phyloP scores from a whole-genome alignment of 2,888 invertebrate genomes.

The Pachymerium ferrugineum region DNA sequence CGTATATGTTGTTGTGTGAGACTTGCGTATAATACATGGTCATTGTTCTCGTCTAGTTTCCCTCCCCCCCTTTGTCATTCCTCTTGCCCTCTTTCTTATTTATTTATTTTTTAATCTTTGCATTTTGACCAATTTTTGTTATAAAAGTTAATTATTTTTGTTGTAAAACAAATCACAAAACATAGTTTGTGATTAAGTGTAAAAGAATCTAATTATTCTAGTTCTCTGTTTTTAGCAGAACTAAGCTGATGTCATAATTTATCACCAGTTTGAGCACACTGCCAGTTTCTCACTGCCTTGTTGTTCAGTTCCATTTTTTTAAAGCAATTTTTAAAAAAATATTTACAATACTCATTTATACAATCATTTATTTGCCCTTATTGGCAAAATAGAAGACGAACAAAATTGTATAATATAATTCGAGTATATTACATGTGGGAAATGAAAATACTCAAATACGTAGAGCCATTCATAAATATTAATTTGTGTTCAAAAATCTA shows the following conservation, averaged over 20 bases:
- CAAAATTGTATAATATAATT: no score
- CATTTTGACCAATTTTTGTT: conserved; percentile 15
- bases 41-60: background rate
- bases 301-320: background rate
- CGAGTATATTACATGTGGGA: no score
- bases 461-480: no score
- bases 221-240: background rate
- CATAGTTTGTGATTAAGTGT: background rate
- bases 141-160: no score
- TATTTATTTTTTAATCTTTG: background rate
- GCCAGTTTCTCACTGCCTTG: background rate
- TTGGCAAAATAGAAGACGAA: no score
- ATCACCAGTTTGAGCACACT: conserved; percentile 1
- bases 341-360: background rate
- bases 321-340: background rate
- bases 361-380: background rate
- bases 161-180: background rate
- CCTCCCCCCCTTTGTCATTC: background rate
- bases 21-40: no score
- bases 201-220: background rate
- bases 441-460: no score
- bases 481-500: no score
- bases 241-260: background rate
- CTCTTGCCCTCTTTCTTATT: background rate
- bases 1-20: background rate